phyloP scores from a whole-genome alignment of 2,113 vertebrate genomes.

The Urocitellus parryii region DNA sequence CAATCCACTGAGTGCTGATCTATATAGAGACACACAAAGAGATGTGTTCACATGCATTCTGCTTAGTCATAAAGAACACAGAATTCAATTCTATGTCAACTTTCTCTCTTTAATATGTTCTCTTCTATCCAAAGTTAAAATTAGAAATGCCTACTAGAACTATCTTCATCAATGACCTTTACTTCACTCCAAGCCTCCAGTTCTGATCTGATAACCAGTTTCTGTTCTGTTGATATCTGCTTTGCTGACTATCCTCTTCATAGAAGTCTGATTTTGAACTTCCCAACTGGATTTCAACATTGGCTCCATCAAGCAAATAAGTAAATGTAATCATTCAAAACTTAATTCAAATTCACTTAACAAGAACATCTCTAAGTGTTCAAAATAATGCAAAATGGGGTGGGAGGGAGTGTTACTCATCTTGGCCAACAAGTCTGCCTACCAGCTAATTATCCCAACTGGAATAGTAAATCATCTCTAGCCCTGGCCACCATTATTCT shows the following conservation, averaged over 20 bases:
- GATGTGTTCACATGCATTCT: neutral
- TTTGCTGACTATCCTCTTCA: neutral
- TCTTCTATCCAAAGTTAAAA: neutral
- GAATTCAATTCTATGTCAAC: neutral
- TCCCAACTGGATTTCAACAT: neutral
- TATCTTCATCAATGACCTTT: neutral
- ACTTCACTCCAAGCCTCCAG: neutral
- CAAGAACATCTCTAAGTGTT: neutral
- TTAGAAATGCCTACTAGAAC: neutral
- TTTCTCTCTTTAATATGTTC: neutral
- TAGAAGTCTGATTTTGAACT: neutral
- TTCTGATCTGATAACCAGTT: neutral
- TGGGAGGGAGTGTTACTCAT: neutral
- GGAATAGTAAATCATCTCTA: neutral
- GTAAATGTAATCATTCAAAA: neutral
- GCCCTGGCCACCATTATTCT: neutral
- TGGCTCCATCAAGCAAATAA: neutral
- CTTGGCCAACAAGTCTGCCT: neutral
- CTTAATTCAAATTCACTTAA: neutral
- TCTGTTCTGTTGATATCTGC: neutral
- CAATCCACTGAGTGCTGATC: neutral
- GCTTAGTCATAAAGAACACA: neutral
- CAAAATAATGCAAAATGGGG: neutral
- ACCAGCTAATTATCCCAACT: neutral
- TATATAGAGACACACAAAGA: neutral